phyloP scores from a whole-genome alignment of 2,797 vertebrate species.

The Pogoniulus pusillus region DNA sequence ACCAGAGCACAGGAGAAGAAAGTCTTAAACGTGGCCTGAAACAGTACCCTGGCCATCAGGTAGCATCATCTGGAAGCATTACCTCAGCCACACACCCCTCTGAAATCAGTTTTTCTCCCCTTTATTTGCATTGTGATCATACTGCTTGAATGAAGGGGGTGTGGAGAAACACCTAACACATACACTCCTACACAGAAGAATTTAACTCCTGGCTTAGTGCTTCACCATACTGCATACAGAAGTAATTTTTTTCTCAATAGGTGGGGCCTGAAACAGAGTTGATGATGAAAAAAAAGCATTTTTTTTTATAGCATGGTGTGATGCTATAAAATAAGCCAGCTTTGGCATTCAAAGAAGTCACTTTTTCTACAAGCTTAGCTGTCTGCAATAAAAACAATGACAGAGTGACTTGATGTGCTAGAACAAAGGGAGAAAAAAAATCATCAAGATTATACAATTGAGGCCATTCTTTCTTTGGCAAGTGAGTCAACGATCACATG shows the following conservation, averaged over 20 bases:
- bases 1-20: background rate
- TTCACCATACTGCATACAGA: background rate
- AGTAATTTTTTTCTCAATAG: background rate
- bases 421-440: background rate
- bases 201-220: background rate
- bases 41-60: background rate
- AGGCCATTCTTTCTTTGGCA: slow-evolving; percentile 47
- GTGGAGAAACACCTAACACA: slow-evolving; percentile 20
- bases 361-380: slow-evolving; percentile 35
- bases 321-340: background rate
- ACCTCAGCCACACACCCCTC: background rate
- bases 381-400: slow-evolving; percentile 46
- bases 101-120: background rate
- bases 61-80: background rate
- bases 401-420: slow-evolving; percentile 1
- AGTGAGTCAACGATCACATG: slow-evolving; percentile 51
- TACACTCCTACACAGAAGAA: background rate
- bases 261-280: background rate
- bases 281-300: background rate
- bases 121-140: slow-evolving; percentile 44
- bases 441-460: slow-evolving; percentile 1
- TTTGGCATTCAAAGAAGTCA: slow-evolving; percentile 13
- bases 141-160: slow-evolving; percentile 36
- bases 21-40: background rate
- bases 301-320: background rate